Evolutionary conservation across 2,888 invertebrate species (phyloP), one percentile per base, ranked within the genome.

Genomic region (Nemapogon koenigi): DNA sequence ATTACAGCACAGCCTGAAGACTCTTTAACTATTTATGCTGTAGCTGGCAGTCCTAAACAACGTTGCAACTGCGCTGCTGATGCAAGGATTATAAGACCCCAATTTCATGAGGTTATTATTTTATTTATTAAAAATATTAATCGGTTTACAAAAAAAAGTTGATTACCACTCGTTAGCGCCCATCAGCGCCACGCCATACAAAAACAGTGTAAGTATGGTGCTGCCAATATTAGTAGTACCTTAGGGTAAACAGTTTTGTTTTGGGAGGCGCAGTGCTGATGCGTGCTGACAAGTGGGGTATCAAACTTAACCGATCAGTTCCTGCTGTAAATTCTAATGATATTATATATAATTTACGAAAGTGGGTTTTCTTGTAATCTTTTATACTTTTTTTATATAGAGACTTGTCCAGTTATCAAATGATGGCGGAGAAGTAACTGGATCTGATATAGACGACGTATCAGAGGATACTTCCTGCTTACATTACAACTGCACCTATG

Each of bases 1-100:
- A 88, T 94, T 37, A 97, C 97, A 0, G 91, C 91, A 1, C 97
- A 96, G 69, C 87, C 91, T 0, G 97, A 97, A 70, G 97, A 98
- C 71, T 88, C 89, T 11, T 65, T 92, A 6, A 87, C 91, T 36
- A 75, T 92, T 6, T 80, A 63, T 51, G 73, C 72, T 1, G 65
- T 64, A 17, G 71, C 69, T 3, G 75, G 75, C 2, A 58, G 59
- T 1, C 73, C 75, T 0, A 60, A 57, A 26, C 63, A 62, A 37
- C 56, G 60, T 8, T 76, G 76, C 42, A 69, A 65, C 41, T 70
- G 68, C 43, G 50, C 57, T 3, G 55, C 46, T 26, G 70, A 68
- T 19, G 45, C 51, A 2, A 55, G 60, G 19, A 48, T 57, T 4
- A 42, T 55, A 0, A 69, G 70, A 35, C 62, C 69, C 32, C 72